Percentiles rank a stretch among this genome's conserved stretches.
phyloP scores from a whole-genome alignment of 2,888 invertebrate species.

The Caenorhabditis sp. region DNA sequence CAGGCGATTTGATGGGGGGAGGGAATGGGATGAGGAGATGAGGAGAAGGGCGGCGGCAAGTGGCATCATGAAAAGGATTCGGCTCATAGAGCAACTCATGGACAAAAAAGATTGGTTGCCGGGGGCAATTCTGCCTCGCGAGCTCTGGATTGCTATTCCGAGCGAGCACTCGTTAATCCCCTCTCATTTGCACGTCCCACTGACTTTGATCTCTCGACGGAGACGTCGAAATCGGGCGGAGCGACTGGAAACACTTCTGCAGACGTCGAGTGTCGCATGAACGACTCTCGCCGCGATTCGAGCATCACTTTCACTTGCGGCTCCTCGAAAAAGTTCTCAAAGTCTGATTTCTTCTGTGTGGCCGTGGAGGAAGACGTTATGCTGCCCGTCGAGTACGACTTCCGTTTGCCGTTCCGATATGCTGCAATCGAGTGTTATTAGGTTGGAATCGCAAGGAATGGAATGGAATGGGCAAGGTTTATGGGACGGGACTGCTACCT shows the following conservation, averaged over 20 bases:
- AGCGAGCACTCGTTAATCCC: background rate
- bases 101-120: constrained; percentile 6
- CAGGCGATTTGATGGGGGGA: background rate
- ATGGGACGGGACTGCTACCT: no score
- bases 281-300: constrained; percentile 59
- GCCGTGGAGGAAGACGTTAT: constrained; percentile 44
- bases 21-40: background rate
- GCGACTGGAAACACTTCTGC: constrained; percentile 62
- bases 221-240: constrained; percentile 66
- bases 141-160: background rate
- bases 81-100: background rate
- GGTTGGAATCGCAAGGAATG: no score
- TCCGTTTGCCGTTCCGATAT: constrained; percentile 59
- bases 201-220: constrained; percentile 48
- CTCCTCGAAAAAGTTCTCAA: constrained; percentile 70
- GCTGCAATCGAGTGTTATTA: constrained; percentile 34
- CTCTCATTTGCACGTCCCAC: background rate
- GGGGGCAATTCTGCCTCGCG: constrained; percentile 3
- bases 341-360: constrained; percentile 55
- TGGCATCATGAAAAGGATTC: background rate
- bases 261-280: constrained; percentile 36
- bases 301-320: constrained; percentile 64
- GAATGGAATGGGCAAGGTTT: no score
- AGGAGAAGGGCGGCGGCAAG: background rate
- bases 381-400: constrained; percentile 63